Evolutionary conservation across 2,888 invertebrate genomes (phyloP).

Genomic region (Panopea generosa): DNA sequence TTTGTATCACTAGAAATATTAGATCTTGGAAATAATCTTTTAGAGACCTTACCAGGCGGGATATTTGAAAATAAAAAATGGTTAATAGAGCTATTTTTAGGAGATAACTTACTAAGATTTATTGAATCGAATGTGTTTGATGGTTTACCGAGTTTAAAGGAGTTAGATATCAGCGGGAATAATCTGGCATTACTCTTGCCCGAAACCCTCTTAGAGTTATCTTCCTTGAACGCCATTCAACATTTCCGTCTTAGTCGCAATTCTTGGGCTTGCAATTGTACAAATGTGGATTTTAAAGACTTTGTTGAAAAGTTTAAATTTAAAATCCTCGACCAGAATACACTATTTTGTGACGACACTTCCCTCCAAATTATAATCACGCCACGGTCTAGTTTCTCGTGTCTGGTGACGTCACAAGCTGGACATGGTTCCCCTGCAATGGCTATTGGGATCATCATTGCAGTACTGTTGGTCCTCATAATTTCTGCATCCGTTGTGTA

Average conservation of each 20-base stretch:
- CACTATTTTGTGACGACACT: constrained; percentile 40
- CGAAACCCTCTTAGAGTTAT: constrained; percentile 30
- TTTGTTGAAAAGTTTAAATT: constrained; percentile 47
- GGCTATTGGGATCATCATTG: constrained; percentile 42
- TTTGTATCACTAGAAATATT: constrained; percentile 44
- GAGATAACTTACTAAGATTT: constrained; percentile 38
- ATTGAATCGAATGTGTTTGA: constrained; percentile 47
- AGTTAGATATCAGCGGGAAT: constrained; percentile 60
- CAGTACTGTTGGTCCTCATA: constrained; percentile 29
- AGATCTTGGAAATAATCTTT: constrained; percentile 21
- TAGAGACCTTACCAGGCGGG: not conserved
- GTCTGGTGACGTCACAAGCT: not conserved
- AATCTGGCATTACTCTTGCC: constrained; percentile 29
- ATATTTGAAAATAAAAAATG: constrained; percentile 9
- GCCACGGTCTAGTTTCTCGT: constrained; percentile 42
- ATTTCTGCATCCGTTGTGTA: constrained; percentile 46
- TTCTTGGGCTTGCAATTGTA: constrained; percentile 58
- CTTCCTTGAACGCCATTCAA: constrained; percentile 23
- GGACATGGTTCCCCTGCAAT: constrained; percentile 22
- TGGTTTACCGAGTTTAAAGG: constrained; percentile 34
- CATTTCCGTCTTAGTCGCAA: constrained; percentile 56
- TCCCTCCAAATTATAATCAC: constrained; percentile 33
- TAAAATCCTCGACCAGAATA: constrained; percentile 57
- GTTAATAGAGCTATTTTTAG: constrained; percentile 40
- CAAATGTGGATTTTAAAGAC: constrained; percentile 54